Conservation (phyloP, 1,140 invertebrate genomes). For the Campoletis sonorensis region DNA sequence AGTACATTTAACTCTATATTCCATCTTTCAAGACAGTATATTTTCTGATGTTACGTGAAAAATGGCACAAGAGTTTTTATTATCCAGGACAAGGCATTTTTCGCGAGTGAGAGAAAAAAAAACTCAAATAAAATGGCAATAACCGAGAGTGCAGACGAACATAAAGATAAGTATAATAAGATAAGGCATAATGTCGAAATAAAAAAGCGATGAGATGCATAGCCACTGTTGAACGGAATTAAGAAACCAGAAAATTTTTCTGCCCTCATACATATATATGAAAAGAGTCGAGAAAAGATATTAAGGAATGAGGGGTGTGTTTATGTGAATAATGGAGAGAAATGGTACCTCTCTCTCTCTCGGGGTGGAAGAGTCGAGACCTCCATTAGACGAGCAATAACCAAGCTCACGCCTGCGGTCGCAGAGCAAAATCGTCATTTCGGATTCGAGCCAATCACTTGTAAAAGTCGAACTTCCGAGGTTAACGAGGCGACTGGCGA, state of each 20-base stretch:
- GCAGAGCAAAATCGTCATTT: constrained; percentile 22
- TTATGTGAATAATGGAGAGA: constrained; percentile 14
- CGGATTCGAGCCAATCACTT: constrained; percentile 45
- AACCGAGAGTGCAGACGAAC: constrained; percentile 5
- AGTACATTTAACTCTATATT: too few relatives aligned
- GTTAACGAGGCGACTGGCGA: constrained; percentile 24
- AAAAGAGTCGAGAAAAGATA: neutral
- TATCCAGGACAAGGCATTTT: neutral
- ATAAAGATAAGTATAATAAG: constrained; percentile 34
- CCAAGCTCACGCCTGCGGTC: neutral
- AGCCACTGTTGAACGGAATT: neutral
- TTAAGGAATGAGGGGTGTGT: neutral
- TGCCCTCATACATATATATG: constrained; percentile 17
- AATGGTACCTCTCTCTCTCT: constrained; percentile 13
- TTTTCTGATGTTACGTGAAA: neutral
- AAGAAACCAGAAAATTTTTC: neutral
- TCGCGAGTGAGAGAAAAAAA: neutral
- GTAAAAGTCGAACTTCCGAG: constrained; percentile 46
- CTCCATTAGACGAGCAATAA: constrained; percentile 38
- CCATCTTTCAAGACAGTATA: too few relatives aligned
- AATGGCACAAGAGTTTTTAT: neutral
- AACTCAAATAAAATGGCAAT: neutral
- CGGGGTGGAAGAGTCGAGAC: constrained; percentile 31
- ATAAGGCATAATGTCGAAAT: constrained; percentile 15
- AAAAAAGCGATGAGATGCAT: neutral